Evolutionary conservation across 2,113 vertebrate genomes (phyloP).

Genomic region (Mirza zaza): DNA sequence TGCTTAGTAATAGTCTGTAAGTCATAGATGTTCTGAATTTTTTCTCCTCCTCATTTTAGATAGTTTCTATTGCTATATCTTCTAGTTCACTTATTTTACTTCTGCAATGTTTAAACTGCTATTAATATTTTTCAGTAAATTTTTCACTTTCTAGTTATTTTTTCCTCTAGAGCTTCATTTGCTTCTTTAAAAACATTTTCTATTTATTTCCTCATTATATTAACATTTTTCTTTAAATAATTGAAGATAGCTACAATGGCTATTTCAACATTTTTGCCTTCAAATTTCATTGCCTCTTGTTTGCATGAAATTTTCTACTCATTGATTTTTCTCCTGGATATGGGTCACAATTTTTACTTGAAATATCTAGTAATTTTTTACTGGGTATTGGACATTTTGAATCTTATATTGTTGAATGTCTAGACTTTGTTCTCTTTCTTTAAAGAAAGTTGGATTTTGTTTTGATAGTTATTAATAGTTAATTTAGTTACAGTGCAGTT

Average conservation of each 20-base stretch:
- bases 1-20: not conserved
- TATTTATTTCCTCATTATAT: not conserved
- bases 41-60: not conserved
- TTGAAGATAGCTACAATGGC: not conserved
- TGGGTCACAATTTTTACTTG: not conserved
- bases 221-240: not conserved
- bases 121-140: not conserved
- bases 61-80: not conserved
- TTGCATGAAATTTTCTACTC: not conserved
- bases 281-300: not conserved
- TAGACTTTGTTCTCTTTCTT: not conserved
- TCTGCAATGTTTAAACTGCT: not conserved
- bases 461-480: not conserved
- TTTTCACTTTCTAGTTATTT: not conserved
- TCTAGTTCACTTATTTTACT: not conserved
- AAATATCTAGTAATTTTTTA: not conserved
- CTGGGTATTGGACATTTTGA: not conserved
- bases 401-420: not conserved
- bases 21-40: not conserved
- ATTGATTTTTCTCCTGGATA: not conserved
- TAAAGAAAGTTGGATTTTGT: not conserved
- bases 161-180: not conserved
- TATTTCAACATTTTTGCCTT: constrained; percentile 10
- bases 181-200: not conserved
- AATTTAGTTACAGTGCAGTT: not conserved